phyloP scores from a whole-genome alignment of 2,888 invertebrate species.

The Spicauda simplicius region DNA sequence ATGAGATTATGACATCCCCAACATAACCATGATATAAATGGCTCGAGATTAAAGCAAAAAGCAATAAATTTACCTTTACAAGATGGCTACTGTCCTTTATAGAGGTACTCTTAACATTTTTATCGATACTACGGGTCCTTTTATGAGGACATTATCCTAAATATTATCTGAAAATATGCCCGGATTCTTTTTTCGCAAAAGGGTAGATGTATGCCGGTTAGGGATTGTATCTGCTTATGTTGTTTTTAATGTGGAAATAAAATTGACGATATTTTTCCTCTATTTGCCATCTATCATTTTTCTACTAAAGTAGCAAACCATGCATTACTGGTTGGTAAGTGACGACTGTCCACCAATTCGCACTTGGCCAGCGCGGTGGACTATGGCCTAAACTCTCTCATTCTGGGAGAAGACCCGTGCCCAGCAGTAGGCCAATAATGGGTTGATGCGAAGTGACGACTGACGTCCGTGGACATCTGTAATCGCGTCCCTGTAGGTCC shows the following conservation, averaged over 20 bases:
- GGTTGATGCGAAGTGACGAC: too few species aligned
- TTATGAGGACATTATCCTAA: constrained; percentile 32
- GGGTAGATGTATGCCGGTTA: not conserved
- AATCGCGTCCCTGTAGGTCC: too few species aligned
- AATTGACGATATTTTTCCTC: not conserved
- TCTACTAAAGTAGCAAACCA: too few species aligned
- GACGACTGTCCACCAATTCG: too few species aligned
- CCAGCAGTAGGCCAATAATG: too few species aligned
- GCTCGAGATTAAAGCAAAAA: constrained; percentile 45
- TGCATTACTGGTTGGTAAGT: too few species aligned
- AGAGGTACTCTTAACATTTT: constrained; percentile 46
- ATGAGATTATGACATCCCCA: constrained; percentile 16
- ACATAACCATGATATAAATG: constrained; percentile 20
- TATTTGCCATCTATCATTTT: too few species aligned
- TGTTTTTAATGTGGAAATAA: not conserved
- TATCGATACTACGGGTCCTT: constrained; percentile 38
- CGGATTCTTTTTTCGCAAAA: constrained; percentile 11
- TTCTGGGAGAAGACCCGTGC: too few species aligned
- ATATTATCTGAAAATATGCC: constrained; percentile 23
- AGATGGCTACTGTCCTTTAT: constrained; percentile 51
- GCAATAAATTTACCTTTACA: constrained; percentile 59
- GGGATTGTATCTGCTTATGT: not conserved
- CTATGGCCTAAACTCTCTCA: too few species aligned
- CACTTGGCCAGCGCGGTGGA: too few species aligned
- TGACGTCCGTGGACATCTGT: too few species aligned